A percentile compares a stretch with the other conserved stretches of the same genome.
phyloP scores from a whole-genome alignment of 1,140 invertebrate species.

The Tyrophagus putrescentiae region DNA sequence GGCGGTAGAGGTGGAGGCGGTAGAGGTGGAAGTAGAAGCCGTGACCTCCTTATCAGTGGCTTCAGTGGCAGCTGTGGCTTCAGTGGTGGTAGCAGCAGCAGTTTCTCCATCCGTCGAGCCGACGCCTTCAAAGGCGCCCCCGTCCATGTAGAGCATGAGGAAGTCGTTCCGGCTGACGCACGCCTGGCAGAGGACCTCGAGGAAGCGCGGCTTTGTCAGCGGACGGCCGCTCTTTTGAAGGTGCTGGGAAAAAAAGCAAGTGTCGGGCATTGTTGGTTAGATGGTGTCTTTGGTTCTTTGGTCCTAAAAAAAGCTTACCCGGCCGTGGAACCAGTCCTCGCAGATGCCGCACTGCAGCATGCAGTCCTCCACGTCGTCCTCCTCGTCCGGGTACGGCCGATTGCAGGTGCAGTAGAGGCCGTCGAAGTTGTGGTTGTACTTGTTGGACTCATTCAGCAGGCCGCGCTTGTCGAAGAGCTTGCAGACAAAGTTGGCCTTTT shows the following conservation, averaged over 20 bases:
- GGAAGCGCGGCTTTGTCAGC: conserved; percentile 39
- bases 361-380: conserved; percentile 60
- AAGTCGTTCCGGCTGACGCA: conserved; percentile 58
- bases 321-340: conserved; percentile 76
- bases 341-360: conserved; percentile 95
- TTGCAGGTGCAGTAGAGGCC: conserved; percentile 82
- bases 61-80: neutral
- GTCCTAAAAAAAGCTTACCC: conserved; percentile 15
- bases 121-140: neutral
- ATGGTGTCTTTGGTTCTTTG: neutral
- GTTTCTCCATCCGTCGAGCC: neutral
- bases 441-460: conserved; percentile 55
- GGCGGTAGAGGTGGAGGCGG: neutral
- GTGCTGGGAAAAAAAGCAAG: conserved; percentile 11
- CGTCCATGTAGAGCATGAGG: conserved; percentile 47
- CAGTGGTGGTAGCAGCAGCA: neutral
- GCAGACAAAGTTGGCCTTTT: conserved; percentile 50
- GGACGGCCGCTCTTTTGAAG: neutral
- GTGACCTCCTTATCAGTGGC: no score
- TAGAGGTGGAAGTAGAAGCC: neutral
- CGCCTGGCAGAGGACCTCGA: conserved; percentile 51
- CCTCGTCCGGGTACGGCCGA: conserved; percentile 84
- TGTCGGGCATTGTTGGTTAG: neutral
- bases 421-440: conserved; percentile 88
- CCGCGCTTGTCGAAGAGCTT: conserved; percentile 51